A percentile compares a stretch with the other conserved stretches of the same genome.
phyloP scores from a whole-genome alignment of 2,888 invertebrate species.

The Gymnosoma rotundatum region DNA sequence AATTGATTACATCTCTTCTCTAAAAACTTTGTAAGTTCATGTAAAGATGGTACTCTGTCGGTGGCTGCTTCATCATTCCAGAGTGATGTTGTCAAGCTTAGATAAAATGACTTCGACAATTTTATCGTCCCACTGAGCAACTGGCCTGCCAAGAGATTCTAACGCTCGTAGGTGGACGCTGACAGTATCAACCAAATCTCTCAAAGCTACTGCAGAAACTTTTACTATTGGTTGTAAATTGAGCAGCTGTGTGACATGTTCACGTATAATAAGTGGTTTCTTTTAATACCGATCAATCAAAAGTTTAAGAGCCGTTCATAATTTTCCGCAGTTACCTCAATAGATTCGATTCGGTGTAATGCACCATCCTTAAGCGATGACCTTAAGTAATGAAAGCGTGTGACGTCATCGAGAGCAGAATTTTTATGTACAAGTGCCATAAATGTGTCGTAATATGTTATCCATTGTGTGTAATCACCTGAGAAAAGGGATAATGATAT shows the following conservation, averaged over 20 bases:
- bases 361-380: conserved; percentile 22
- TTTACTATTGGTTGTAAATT: conserved; percentile 27
- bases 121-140: conserved; percentile 42
- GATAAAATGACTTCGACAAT: conserved; percentile 37
- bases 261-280: conserved; percentile 20
- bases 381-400: conserved; percentile 20
- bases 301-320: too few relatives aligned
- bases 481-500: conserved; percentile 29
- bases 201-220: not conserved
- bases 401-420: conserved; percentile 24
- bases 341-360: conserved; percentile 33
- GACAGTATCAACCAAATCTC: conserved; percentile 5
- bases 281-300: not conserved
- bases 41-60: conserved; percentile 4
- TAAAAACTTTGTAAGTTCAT: conserved; percentile 7
- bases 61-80: conserved; percentile 28
- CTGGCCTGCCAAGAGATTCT: conserved; percentile 26
- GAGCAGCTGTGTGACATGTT: conserved; percentile 31
- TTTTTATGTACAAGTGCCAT: conserved; percentile 33
- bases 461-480: conserved; percentile 46
- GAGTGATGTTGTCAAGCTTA: conserved; percentile 21
- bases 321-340: conserved; percentile 18
- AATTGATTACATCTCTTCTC: not conserved
- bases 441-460: conserved; percentile 37
- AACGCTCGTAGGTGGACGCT: not conserved